Evolutionary conservation across 2,888 invertebrate species (phyloP), one percentile per base, ranked within the genome.

Genomic region (Mythimna loreyi): DNA sequence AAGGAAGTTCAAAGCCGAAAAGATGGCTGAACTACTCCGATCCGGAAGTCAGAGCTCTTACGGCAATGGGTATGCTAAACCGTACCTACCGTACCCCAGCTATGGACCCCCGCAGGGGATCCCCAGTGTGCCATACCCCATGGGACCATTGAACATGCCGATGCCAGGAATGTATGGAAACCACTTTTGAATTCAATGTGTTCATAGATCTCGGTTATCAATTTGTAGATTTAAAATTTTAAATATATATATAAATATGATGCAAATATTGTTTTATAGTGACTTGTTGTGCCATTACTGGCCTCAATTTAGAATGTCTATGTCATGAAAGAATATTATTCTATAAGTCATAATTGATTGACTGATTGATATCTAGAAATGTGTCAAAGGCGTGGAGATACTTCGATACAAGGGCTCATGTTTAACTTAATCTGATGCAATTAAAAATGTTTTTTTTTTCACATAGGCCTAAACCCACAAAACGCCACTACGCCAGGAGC

Each of bases 1-100:
- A 97, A 96, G 99, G 60, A 97, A 98, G 89, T 97, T 99, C 16
- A 99, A 99, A 95, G 97, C 98, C 0, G 99, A 99, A 80, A 99
- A 99, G 95, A 97, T 99, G 97, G 96, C 97, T 58, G 98, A 98
- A 87, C 91, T 98, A 16, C 93, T 98, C 36, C 89, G 93, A 80
- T 90, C 91, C 50, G 92, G 93, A 4, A 90, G 78, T 70, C 92
- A 92, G 78, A 89, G 85, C 86, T 86, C 90, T 1, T 94, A 90
- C 75, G 94, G 93, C 3, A 95, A 95, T 86, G 94, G 94, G 23
- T 83, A 88, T 49, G 82, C 91, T 8, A 94, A 92, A 69, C 94
- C 93, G n/a, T 94, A 93, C 63, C 78, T 95, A 65, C 96, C 96
- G 9, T 95, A 96, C 62, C 95, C 95, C 0, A 93, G 90, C 74